Conservation (phyloP, 2,797 vertebrate genomes). For the Crenuchus spilurus region DNA sequence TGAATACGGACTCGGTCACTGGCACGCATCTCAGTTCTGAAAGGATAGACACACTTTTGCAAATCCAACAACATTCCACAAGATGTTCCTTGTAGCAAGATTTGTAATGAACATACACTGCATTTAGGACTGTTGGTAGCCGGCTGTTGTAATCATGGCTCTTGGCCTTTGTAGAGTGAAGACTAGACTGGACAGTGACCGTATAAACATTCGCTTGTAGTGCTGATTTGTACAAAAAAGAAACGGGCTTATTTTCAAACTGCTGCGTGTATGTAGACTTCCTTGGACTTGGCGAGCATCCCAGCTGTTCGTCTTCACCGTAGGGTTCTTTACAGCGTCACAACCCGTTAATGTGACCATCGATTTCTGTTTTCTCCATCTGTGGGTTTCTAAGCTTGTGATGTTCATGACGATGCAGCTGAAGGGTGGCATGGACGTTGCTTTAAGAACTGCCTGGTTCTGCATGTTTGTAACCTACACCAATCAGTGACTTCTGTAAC, state of each 20-base stretch:
- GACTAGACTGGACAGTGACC: conserved; percentile 2
- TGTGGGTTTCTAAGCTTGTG: neutral
- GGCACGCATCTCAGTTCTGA: conserved; percentile 13
- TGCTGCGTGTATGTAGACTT: conserved; percentile 2
- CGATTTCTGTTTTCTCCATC: too few relatives aligned
- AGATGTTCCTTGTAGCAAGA: conserved; percentile 19
- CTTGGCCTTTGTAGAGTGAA: conserved; percentile 6
- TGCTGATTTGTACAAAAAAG: conserved; percentile 2
- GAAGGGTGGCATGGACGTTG: conserved; percentile 31
- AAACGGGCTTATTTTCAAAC: neutral
- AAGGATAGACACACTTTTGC: neutral
- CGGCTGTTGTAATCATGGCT: neutral
- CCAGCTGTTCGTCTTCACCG: neutral
- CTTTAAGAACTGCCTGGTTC: conserved; percentile 56
- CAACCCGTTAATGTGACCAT: neutral
- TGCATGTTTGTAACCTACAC: conserved; percentile 71
- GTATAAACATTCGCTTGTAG: conserved; percentile 3
- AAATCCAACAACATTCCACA: conserved; percentile 54
- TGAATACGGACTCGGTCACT: neutral
- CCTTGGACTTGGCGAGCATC: neutral
- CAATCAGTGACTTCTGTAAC: conserved; percentile 70
- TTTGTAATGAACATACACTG: neutral
- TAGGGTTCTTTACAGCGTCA: neutral
- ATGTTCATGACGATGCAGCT: neutral
- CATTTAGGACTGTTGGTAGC: conserved; percentile 3